Evolutionary conservation across 1,140 invertebrate genomes (phyloP).

Genomic region (Diabrotica undecimpunctata): DNA sequence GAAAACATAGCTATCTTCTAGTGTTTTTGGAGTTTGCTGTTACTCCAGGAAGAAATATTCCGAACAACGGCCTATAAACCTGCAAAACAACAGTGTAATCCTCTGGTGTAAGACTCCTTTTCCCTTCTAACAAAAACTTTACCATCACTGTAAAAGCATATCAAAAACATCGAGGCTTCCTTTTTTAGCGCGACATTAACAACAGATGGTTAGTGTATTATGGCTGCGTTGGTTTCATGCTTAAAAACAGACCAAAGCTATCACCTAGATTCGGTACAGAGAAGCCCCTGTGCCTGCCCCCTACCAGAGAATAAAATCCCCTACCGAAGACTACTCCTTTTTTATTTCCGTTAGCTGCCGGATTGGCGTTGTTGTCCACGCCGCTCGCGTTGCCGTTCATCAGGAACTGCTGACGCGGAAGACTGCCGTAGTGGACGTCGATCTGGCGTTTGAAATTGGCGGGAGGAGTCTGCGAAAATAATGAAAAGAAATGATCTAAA

Average conservation of each 20-base stretch:
- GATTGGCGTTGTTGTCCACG: slow-evolving; percentile 49
- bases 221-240: slow-evolving; percentile 8
- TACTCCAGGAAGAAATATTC: too few relatives aligned
- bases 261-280: slow-evolving; percentile 89
- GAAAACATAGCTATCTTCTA: too few relatives aligned
- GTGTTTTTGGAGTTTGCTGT: too few relatives aligned
- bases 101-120: too few relatives aligned
- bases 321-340: slow-evolving; percentile 69
- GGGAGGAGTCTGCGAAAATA: slow-evolving; percentile 62
- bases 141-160: too few relatives aligned
- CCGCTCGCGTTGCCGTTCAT: slow-evolving; percentile 34
- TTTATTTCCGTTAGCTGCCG: slow-evolving; percentile 43
- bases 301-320: slow-evolving; percentile 59
- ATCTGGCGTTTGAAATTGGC: slow-evolving; percentile 65
- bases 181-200: too few relatives aligned
- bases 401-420: slow-evolving; percentile 66
- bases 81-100: too few relatives aligned
- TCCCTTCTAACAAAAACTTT: too few relatives aligned
- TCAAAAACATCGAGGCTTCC: too few relatives aligned
- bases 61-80: too few relatives aligned
- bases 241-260: slow-evolving; percentile 37
- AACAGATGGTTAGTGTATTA: slow-evolving; percentile 4
- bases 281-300: slow-evolving; percentile 69
- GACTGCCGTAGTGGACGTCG: slow-evolving; percentile 71
- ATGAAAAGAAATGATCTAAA: slow-evolving; percentile 12